A percentile compares a stretch with the other conserved stretches of the same genome.
Conservation (phyloP, 2,113 vertebrate genomes). For the Vicugna pacos region DNA sequence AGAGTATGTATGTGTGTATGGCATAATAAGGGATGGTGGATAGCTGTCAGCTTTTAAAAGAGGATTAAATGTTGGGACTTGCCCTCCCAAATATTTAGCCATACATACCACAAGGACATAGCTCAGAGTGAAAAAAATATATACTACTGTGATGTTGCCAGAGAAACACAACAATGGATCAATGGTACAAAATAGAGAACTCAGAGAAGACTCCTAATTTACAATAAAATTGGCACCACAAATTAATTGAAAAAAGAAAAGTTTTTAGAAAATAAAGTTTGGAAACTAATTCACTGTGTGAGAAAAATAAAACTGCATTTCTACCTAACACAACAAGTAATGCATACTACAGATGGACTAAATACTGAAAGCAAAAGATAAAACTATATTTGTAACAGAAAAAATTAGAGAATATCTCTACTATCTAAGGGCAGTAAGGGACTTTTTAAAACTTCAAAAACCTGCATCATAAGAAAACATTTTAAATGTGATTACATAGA, state of each 20-base stretch:
- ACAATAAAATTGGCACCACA: background rate
- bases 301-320: background rate
- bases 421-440: background rate
- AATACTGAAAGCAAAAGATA: background rate
- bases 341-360: background rate
- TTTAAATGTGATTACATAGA: background rate
- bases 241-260: background rate
- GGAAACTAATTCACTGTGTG: background rate
- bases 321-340: background rate
- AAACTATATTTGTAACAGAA: background rate
- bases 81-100: background rate
- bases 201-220: background rate
- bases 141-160: background rate
- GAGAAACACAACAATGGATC: background rate
- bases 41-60: background rate
- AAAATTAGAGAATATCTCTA: conserved; percentile 9
- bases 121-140: background rate
- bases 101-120: background rate
- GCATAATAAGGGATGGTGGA: background rate
- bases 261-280: background rate
- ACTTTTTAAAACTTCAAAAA: conserved; percentile 17
- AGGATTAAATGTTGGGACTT: background rate
- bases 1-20: no score
- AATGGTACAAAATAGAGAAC: background rate
- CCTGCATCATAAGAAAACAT: background rate